Evolutionary conservation across 2,888 invertebrate genomes (phyloP), one percentile per base, ranked within the genome.

Genomic region (Octodonta nipae): DNA sequence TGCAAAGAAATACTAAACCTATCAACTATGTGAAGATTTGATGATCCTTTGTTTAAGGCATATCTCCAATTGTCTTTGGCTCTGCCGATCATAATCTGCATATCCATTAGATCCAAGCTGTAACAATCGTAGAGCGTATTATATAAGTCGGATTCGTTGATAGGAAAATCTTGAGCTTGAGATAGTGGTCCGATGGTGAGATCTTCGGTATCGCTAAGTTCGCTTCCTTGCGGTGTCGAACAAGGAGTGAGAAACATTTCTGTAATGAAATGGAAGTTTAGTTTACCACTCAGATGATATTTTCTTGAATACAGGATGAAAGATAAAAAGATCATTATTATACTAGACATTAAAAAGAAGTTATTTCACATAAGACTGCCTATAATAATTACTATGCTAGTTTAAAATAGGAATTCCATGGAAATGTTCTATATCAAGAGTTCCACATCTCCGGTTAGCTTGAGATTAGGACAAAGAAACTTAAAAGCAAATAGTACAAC

Each of bases 1-100:
- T 83, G 70, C 24, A 71, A 47, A 0, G 66, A 67, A 42, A 70
- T 70, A 38, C 66, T 69, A 44, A 70, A 70, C 33, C 68, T 56
- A 36, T 63, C 63, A 24, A 95, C 65, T 15, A 93, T 73, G 53
- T 93, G 92, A 45, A 91, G 66, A 30, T 77, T 74, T 1, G 89
- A 89, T 7, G 85, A 45, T 22, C 81, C 80, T 56, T 84, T 79
- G 13, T 81, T 72, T 50, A 86, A 80, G 2, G 88, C 88, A 54
- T 83, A 83, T 49, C 82, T 78, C 84, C 88, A 89, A 60, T 86
- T 84, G 55, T 92, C 91, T 41, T 80, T 79, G 17, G 81, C 82
- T 56, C 81, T 79, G 1, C 89, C 89, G 29, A 91, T 83, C 43
- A 95, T 63, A 31, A 93, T 78, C 64, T 93, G 88, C 44, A 81